Evolutionary conservation across 2,113 vertebrate species (phyloP), one percentile per base, ranked within the genome.

Genomic region (Otis tarda): DNA sequence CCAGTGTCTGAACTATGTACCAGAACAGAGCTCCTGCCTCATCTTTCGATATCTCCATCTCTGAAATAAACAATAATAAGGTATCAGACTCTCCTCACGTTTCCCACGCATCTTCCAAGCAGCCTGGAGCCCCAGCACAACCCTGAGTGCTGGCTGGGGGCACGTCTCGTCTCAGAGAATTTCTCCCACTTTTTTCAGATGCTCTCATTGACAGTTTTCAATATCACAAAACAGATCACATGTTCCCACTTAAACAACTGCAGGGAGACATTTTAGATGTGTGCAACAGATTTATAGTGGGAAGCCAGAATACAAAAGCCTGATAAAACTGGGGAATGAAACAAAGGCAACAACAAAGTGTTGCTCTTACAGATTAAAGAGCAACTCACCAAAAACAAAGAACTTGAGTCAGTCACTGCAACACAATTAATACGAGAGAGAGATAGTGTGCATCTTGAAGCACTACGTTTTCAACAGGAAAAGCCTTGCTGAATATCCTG

Each of bases 231-330:
- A 43, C 80, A 59, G 41, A 82, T 91, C 59, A 35, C n/a, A 47
- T 30, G 70, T 24, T 91, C 41, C 87, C 67, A 57, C 63, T 87
- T 83, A 82, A 94, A 79, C 76, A 89, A 84, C 61, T 74, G 73
- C 83, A 89, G 94, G 73, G 74, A 91, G 69, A 90, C 88, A 63
- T 69, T 94, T 93, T 7, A 92, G 83, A 90, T 65, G 53, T 20
- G 69, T 53, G 53, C 50, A 68, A 87, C 73, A 52, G 83, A 84
- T 65, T 87, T 74, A n/a, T n/a, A 68, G 65, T 50, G 77, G 75
- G 80, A 82, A 93, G 35, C 52, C 10, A 3, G 45, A 87, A 71
- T 41, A 84, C 35, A 87, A 45, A 75, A 93, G 35, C 80, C 79
- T n/a, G 41, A 83, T 53, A 75, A 92, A 86, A 83, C 14, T 12